Evolutionary conservation across 1,140 invertebrate genomes (phyloP), one percentile per base, ranked within the genome.

Genomic region (Liolophura sinensis): DNA sequence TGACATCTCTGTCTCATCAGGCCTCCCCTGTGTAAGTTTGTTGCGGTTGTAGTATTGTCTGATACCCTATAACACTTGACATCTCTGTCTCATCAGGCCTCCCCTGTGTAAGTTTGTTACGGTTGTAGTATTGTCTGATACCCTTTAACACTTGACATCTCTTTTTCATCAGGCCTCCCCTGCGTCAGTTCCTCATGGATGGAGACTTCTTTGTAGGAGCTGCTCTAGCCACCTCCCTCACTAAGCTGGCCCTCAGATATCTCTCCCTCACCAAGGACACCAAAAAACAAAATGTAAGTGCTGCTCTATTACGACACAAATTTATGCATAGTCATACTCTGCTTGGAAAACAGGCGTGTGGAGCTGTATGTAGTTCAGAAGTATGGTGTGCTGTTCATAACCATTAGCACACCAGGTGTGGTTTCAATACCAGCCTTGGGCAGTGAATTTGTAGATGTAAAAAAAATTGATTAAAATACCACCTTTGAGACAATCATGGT

Each of bases 181-280:
- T 97, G 60, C 88, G 95, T 15, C 90, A 93, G 69, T 95, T 96
- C 75, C 88, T 99, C 73, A 90, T 96, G 85, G 91, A 95, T 71
- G 96, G 96, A 1, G 96, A 99, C 77, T 97, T 97, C 85, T 99
- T 99, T 82, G 92, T 98, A 69, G 96, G 93, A 15, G 94, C 95
- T 24, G 90, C 95, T 18, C 84, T 99, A 14, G 93, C 93, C 14
- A 93, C 95, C 0, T 93, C 93, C 18, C 87, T 99, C 40, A 90
- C 93, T 12, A 99, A 99, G 86, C 85, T 99, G 68, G 92, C 94
- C 0, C 85, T 94, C 0, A 87, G 91, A 74, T 97, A 89, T 82
- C 89, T 88, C n/a, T 55, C 56, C 3, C 71, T 79, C 15, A 80
- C 75, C 20, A 52, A 70, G n/a, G 77, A 80, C 58, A 68, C 67